phyloP scores from a whole-genome alignment of 1,140 invertebrate genomes.

The Scylla paramamosain region DNA sequence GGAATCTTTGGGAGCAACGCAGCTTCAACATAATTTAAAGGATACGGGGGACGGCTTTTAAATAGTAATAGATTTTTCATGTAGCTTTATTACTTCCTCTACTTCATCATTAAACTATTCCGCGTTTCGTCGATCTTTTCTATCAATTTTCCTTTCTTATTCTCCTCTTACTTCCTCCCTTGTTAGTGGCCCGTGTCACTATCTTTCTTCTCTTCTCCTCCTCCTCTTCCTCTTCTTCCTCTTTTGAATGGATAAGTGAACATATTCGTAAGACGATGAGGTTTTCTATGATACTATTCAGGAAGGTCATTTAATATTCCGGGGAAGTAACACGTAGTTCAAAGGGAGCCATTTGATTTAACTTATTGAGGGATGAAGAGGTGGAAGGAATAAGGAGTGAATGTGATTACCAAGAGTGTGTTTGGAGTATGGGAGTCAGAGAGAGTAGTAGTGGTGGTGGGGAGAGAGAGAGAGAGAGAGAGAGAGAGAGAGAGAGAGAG shows the following conservation, averaged over 20 bases:
- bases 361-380: not conserved
- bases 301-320: not conserved
- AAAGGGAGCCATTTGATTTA: not conserved
- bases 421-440: not conserved
- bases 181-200: too few species aligned
- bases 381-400: not conserved
- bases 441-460: too few species aligned
- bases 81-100: not conserved
- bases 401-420: not conserved
- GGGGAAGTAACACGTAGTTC: not conserved
- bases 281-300: not conserved
- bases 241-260: not conserved
- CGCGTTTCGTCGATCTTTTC: not conserved
- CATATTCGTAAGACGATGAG: not conserved
- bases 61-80: too few species aligned
- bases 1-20: too few species aligned
- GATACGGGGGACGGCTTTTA: too few species aligned
- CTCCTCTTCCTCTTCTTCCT: not conserved
- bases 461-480: conserved; percentile 19
- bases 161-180: too few species aligned
- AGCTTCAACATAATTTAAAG: too few species aligned
- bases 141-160: not conserved
- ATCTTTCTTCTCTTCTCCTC: too few species aligned
- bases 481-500: conserved; percentile 20
- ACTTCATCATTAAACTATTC: not conserved